phyloP scores from a whole-genome alignment of 1,140 invertebrate genomes.

The Choristoneura fumiferana region DNA sequence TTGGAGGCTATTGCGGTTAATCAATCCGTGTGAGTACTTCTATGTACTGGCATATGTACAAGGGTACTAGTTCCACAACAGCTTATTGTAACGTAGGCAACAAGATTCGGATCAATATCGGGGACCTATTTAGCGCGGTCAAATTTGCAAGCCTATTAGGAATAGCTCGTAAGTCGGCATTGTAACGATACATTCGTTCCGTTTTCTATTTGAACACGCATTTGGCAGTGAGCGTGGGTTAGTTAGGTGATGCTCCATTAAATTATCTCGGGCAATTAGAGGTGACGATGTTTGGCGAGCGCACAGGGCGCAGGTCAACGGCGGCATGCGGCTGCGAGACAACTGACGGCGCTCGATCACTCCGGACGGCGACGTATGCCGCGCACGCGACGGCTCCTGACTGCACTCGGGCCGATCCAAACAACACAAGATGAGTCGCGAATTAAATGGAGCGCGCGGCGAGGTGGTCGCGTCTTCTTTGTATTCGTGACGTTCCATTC shows the following conservation, averaged over 20 bases:
- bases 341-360: constrained; percentile 60
- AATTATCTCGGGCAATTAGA: constrained; percentile 59
- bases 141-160: constrained; percentile 22
- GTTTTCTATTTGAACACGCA: constrained; percentile 10
- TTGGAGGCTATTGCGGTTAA: constrained; percentile 64
- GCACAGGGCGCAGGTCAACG: constrained; percentile 46
- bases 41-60: constrained; percentile 30
- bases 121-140: neutral
- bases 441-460: constrained; percentile 34
- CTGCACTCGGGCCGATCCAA: constrained; percentile 29
- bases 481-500: constrained; percentile 53
- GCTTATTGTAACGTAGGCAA: constrained; percentile 2
- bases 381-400: constrained; percentile 28
- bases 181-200: constrained; percentile 27
- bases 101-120: neutral
- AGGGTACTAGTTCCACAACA: neutral
- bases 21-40: constrained; percentile 44
- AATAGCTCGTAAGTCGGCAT: constrained; percentile 5
- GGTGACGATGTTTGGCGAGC: constrained; percentile 56
- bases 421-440: constrained; percentile 34
- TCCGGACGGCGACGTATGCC: constrained; percentile 28
- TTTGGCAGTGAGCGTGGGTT: constrained; percentile 28
- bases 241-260: constrained; percentile 51
- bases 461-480: constrained; percentile 47
- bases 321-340: constrained; percentile 40